phyloP scores from a whole-genome alignment of 2,797 vertebrate species.

The Triplophysa bombifrons region DNA sequence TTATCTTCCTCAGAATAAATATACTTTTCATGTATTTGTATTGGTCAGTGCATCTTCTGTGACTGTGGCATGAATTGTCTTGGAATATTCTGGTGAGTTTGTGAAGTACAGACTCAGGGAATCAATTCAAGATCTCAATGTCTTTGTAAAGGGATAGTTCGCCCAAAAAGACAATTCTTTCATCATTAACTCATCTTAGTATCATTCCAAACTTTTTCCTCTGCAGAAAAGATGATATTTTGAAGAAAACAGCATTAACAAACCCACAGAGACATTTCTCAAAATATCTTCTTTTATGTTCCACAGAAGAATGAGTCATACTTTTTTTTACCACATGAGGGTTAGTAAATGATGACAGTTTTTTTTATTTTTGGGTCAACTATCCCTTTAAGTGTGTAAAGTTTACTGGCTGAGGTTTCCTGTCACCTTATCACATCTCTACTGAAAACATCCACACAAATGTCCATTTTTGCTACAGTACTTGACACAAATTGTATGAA shows the following conservation, averaged over 20 bases:
- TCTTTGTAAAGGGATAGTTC: not conserved
- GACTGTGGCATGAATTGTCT: slow-evolving; percentile 11
- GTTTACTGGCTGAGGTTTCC: no score
- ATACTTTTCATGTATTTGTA: slow-evolving; percentile 55
- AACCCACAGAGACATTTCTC: no score
- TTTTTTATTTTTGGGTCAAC: no score
- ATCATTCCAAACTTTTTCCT: not conserved
- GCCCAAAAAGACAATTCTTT: not conserved
- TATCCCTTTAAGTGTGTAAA: no score
- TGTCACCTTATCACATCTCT: no score
- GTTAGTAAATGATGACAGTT: no score
- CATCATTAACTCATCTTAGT: not conserved
- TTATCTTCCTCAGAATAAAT: slow-evolving; percentile 73
- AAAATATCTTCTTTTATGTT: no score
- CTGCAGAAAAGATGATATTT: not conserved
- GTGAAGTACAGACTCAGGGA: not conserved
- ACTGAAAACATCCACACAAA: not conserved
- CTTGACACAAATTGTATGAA: not conserved
- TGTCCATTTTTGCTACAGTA: not conserved
- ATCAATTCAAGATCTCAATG: slow-evolving; percentile 4
- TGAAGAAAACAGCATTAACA: not conserved
- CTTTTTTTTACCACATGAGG: no score
- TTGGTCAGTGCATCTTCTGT: slow-evolving; percentile 8
- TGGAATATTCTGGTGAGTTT: not conserved
- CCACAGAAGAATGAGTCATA: no score